Evolutionary conservation across 1,140 invertebrate genomes (phyloP), one percentile per base, ranked within the genome.

Genomic region (Macrobrachium rosenbergii): DNA sequence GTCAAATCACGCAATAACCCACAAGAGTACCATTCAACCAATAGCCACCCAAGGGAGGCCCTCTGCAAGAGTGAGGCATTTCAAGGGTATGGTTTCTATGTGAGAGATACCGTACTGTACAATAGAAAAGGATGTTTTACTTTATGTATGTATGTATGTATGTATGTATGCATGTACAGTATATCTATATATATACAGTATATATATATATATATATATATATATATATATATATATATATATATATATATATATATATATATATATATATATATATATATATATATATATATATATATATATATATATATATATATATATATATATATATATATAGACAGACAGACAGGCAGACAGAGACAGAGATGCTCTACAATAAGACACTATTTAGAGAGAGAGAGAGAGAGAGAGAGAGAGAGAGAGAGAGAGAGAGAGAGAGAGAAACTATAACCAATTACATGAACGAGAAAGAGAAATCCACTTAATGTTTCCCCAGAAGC

Each of bases 231-330:
- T 37, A 77, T 45, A 23, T 45, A 77, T 45, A 77, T 77, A 77
- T 45, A 77, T 77, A 77, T 45, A 77, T 77, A 77, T 45, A 77
- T 7, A 77, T 45, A 77, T 45, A 77, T 45, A 77, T 45, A 77
- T 45, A 77, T 17, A 37, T 45, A 77, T 45, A 77, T 17, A 77
- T 45, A 77, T 17, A 77, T 45, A 77, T 45, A 77, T 45, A 37
- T 77, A 77, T 45, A 77, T 77, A 77, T 45, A 23, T 45, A 77
- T 45, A 77, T 77, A 77, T 45, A 77, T 77, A 77, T 45, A 77
- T 77, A 77, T 45, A 77, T 37, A 77, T 45, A 23, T 45, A 77
- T 45, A 77, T 45, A 77, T 45, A 45, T 77, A 77, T 45, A 77
- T 77, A 77, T 45, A 77, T 37, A 77, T 45, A 23, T 45, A 77